These are phyloP conservation scores for Clupea harengus DNA, from an alignment of 2,113 vertebrate species.

Conservation along the genomic window DNA sequence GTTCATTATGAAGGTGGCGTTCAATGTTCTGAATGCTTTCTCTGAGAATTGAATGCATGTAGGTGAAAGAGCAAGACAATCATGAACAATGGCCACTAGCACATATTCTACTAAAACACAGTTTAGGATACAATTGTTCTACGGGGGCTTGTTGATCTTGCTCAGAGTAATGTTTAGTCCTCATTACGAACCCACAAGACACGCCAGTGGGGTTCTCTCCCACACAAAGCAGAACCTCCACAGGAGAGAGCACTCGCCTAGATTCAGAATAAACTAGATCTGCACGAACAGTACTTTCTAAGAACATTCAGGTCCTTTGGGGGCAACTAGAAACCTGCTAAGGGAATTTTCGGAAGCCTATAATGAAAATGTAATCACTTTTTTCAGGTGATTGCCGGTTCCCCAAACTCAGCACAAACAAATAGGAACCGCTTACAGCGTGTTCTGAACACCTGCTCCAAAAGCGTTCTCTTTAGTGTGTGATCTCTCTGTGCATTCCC, in stretches of 20 bases:
- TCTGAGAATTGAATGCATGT: too few relatives aligned
- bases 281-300: slow-evolving; percentile 4
- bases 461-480: background rate
- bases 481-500: background rate
- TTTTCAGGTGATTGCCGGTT: slow-evolving; percentile 2
- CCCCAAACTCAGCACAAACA: background rate
- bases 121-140: background rate
- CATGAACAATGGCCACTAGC: background rate
- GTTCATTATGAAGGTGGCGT: background rate
- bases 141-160: too few relatives aligned
- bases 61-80: background rate
- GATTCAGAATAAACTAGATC: background rate
- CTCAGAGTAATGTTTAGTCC: too few relatives aligned
- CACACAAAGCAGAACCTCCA: background rate
- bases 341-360: background rate
- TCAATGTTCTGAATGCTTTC: background rate
- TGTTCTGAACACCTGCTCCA: background rate
- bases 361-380: slow-evolving; percentile 10
- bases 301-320: background rate
- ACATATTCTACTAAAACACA: background rate
- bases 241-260: background rate
- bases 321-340: background rate
- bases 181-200: too few relatives aligned
- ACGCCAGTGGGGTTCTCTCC: background rate
- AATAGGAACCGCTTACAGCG: background rate